Percentiles rank a stretch among this genome's conserved stretches.
Evolutionary conservation across 53 echinoderm and acorn worm species (phyloP).

Genomic region (Mesocentrotus franciscanus): DNA sequence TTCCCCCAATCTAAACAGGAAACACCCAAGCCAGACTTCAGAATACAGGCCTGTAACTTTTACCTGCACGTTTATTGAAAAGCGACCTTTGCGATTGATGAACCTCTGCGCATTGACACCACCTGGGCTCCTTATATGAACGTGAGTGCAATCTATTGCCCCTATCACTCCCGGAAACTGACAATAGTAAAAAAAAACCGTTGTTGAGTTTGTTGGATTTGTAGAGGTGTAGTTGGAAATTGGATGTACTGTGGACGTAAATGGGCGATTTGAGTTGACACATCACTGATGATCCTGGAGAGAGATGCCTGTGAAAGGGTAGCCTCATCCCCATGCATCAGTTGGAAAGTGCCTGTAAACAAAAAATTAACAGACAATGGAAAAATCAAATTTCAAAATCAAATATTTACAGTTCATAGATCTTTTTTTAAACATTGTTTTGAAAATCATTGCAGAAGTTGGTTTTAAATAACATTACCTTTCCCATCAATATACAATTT

Average conservation of each 20-base stretch:
- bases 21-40: too few species aligned
- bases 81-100: slow-evolving; percentile 45
- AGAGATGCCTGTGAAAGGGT: slow-evolving; percentile 2
- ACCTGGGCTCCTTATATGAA: slow-evolving; percentile 14
- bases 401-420: too few species aligned
- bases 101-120: slow-evolving; percentile 34
- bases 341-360: slow-evolving; percentile 39
- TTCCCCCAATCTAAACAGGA: not conserved
- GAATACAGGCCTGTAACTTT: too few species aligned
- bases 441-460: too few species aligned
- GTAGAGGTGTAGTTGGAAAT: not conserved
- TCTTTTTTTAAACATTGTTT: too few species aligned
- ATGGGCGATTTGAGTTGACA: not conserved
- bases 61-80: slow-evolving; percentile 57
- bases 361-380: too few species aligned
- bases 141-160: slow-evolving; percentile 57
- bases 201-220: not conserved
- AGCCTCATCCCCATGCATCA: slow-evolving; percentile 39
- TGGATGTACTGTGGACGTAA: not conserved
- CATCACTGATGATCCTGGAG: not conserved
- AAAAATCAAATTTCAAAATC: too few species aligned
- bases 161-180: slow-evolving; percentile 54
- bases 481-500: too few species aligned
- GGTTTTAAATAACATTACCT: too few species aligned
- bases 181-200: slow-evolving; percentile 21